Evolutionary conservation across 1,140 invertebrate species (phyloP).

Genomic region (Lepidurus arcticus): DNA sequence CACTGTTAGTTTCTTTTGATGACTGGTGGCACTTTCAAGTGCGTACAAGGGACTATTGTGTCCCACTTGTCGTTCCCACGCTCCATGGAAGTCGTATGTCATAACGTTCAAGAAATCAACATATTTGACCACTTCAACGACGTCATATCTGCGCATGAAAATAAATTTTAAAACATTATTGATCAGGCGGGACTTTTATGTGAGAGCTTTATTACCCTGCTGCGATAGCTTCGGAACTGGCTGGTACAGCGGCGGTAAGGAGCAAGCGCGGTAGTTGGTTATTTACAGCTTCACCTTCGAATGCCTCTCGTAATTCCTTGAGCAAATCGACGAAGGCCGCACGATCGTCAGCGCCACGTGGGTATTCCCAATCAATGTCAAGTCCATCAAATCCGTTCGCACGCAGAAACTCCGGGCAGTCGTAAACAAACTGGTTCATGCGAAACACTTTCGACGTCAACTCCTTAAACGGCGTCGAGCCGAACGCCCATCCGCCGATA

Average conservation of each 20-base stretch:
- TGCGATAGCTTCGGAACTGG: conserved; percentile 84
- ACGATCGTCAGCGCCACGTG: conserved; percentile 77
- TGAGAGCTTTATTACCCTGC: conserved; percentile 57
- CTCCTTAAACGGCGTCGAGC: conserved; percentile 86
- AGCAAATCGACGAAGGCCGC: conserved; percentile 72
- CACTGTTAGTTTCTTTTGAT: conserved; percentile 84
- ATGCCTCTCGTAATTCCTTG: conserved; percentile 76
- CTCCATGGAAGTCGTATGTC: conserved; percentile 92
- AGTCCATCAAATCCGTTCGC: conserved; percentile 89
- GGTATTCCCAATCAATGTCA: conserved; percentile 97
- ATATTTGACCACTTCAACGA: conserved; percentile 88
- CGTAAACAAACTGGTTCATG: conserved; percentile 92
- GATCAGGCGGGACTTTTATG: not conserved
- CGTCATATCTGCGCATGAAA: conserved; percentile 62
- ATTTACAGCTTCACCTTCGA: conserved; percentile 78
- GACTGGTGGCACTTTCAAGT: conserved; percentile 77
- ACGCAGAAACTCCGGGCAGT: conserved; percentile 84
- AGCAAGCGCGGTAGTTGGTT: conserved; percentile 72
- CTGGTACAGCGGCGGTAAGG: conserved; percentile 82
- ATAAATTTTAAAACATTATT: not conserved
- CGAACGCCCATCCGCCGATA: conserved; percentile 91
- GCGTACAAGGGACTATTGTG: conserved; percentile 87
- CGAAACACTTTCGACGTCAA: conserved; percentile 82
- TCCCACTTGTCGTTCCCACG: conserved; percentile 85
- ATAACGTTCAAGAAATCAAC: conserved; percentile 90